Conservation (phyloP, 1,140 invertebrate genomes). For the Musca vetustissima region DNA sequence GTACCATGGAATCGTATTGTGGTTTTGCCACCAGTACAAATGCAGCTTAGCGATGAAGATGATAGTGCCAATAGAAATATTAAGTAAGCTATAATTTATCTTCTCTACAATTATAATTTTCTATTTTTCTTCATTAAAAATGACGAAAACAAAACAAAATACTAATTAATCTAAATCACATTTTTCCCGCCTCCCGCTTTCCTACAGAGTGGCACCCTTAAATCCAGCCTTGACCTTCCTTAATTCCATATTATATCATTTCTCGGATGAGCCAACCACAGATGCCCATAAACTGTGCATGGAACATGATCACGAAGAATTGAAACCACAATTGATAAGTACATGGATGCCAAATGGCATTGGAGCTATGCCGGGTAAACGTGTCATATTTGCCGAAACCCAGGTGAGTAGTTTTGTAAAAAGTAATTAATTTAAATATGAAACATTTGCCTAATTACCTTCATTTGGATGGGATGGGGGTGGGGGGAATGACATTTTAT, state of each 20-base stretch:
- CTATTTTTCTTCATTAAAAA: neutral
- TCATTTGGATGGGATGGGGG: too few species aligned
- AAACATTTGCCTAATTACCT: too few species aligned
- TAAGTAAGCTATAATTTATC: constrained; percentile 54
- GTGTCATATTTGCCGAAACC: constrained; percentile 83
- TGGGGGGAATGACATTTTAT: too few species aligned
- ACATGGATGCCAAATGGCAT: constrained; percentile 85
- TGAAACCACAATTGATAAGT: constrained; percentile 79
- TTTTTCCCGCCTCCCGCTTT: neutral
- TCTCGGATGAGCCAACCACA: constrained; percentile 54
- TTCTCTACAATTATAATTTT: neutral
- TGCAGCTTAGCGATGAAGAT: constrained; percentile 78
- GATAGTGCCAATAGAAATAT: constrained; percentile 60
- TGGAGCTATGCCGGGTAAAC: constrained; percentile 77
- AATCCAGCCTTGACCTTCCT: constrained; percentile 63
- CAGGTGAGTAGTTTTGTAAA: constrained; percentile 63
- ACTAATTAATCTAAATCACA: constrained; percentile 23
- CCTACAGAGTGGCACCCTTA: constrained; percentile 45
- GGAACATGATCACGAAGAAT: constrained; percentile 81
- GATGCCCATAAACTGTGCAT: constrained; percentile 67
- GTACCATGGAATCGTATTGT: constrained; percentile 96
- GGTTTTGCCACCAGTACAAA: constrained; percentile 81
- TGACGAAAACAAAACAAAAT: too few species aligned
- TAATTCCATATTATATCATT: constrained; percentile 62
- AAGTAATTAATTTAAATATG: too few species aligned